A percentile compares a stretch with the other conserved stretches of the same genome.
These are phyloP conservation scores for Planococcus citri DNA, from an alignment of 1,140 invertebrate species.

Conservation along the genomic window DNA sequence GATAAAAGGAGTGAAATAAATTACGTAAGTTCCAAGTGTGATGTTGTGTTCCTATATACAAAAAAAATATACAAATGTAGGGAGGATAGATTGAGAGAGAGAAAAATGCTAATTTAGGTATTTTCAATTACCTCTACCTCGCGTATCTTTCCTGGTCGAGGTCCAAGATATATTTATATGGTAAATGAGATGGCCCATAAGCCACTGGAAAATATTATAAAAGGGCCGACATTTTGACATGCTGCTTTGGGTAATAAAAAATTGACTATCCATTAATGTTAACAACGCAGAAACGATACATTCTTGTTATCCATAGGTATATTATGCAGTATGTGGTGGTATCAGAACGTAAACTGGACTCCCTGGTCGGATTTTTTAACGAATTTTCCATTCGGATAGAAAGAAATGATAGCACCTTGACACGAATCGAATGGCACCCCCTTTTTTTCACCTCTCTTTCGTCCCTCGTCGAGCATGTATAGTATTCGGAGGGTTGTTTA, in stretches of 20 bases:
- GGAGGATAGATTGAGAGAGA: background rate
- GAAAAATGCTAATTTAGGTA: slow-evolving; percentile 8
- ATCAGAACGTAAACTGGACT: background rate
- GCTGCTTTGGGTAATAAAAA: background rate
- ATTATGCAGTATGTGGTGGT: too few species aligned
- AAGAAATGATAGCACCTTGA: too few species aligned
- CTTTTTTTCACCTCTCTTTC: too few species aligned
- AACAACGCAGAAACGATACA: background rate
- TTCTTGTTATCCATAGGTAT: background rate
- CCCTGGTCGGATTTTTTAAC: background rate
- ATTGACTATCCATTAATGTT: background rate
- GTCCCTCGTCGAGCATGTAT: too few species aligned
- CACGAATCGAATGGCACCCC: too few species aligned
- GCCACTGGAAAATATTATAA: background rate
- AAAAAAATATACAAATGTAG: too few species aligned
- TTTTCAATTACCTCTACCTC: background rate
- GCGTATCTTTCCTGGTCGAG: too few species aligned
- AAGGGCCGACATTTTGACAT: background rate
- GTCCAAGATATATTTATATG: background rate
- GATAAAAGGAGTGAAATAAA: background rate
- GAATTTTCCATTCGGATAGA: background rate
- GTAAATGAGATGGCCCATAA: background rate
- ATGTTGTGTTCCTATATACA: too few species aligned
- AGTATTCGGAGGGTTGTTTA: background rate
- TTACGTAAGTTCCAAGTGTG: background rate